phyloP scores from a whole-genome alignment of 23 tunicate species.

The Phallusia fumigata region DNA sequence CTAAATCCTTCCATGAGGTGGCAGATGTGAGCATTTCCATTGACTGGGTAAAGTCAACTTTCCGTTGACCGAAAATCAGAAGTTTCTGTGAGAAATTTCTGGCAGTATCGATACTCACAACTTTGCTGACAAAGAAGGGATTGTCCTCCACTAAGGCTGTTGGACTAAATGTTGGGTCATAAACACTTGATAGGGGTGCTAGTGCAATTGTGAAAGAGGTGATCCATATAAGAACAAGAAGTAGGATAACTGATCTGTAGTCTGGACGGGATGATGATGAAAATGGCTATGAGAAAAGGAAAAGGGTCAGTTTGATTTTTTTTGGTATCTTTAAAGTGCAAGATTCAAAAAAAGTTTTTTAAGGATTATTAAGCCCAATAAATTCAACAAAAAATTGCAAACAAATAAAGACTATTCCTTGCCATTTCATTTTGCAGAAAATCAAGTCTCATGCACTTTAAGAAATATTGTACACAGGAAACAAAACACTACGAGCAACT shows the following conservation, averaged over 20 bases:
- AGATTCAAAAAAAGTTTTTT: too few species aligned
- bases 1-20: conserved; percentile 11
- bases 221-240: conserved; percentile 48
- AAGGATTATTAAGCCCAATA: too few species aligned
- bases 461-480: too few species aligned
- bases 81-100: conserved; percentile 30
- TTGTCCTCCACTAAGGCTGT: conserved; percentile 46
- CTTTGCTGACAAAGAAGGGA: conserved; percentile 55
- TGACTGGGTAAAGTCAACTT: neutral
- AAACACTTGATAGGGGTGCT: conserved; percentile 33
- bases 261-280: conserved; percentile 49
- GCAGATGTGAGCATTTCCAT: neutral
- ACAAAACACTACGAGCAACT: too few species aligned
- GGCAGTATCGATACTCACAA: conserved; percentile 39
- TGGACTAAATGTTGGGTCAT: conserved; percentile 36
- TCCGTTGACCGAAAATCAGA: neutral
- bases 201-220: conserved; percentile 43
- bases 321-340: too few species aligned
- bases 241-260: conserved; percentile 3
- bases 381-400: too few species aligned
- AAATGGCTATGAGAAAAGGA: conserved; percentile 46
- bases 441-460: too few species aligned
- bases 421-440: too few species aligned
- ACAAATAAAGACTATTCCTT: too few species aligned
- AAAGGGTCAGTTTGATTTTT: too few species aligned